Evolutionary conservation across 92 coral and sea anemone species (phyloP), one percentile per base, ranked within the genome.

Genomic region (Galaxea fascicularis): DNA sequence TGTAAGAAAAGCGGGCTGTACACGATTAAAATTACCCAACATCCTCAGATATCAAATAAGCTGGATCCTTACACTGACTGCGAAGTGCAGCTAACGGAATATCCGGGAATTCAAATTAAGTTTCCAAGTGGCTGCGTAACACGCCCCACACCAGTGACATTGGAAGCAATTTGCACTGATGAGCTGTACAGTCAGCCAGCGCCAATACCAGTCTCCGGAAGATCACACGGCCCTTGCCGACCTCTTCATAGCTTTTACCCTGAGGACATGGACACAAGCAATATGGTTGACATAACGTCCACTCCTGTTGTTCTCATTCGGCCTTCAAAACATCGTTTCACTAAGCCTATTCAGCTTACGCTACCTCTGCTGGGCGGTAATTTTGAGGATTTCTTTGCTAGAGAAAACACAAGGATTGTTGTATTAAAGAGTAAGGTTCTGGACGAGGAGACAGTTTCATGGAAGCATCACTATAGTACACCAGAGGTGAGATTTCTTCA

Each of bases 391-490:
- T 91, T 94, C 80, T 91, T 94, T 65, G 62, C 80, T 62, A 89
- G 86, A 45, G 94, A 89, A 58, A 85, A 89, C 70, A 72, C 94
- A 3, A 84, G 95, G 28, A 78, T 92, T 65, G 92, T 82, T 18
- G 95, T 91, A 51, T 76, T 94, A 57, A 86, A 63, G 73, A 89
- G 95, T 59, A 74, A 85, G 74, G 84, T 87, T 35, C 25, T 92
- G 65, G 85, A 94, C 45, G 95, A 91, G 76, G 98, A 91, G 10
- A 68, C 67, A n/a, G 71, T 92, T 10, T 73, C 67, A 51, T 94
- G 98, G 98, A 85, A 89, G 51, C 95, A 94, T 72, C 98, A 94
- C 69, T 94, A 84, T 68, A 94, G 98, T 59, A 91, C 98, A 47
- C 98, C 98, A 46, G 93, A 94, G 95, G 98, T 92, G 30, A 70